Evolutionary conservation across 2,113 vertebrate genomes (phyloP).

Genomic region (Malurus alboscapulatus): DNA sequence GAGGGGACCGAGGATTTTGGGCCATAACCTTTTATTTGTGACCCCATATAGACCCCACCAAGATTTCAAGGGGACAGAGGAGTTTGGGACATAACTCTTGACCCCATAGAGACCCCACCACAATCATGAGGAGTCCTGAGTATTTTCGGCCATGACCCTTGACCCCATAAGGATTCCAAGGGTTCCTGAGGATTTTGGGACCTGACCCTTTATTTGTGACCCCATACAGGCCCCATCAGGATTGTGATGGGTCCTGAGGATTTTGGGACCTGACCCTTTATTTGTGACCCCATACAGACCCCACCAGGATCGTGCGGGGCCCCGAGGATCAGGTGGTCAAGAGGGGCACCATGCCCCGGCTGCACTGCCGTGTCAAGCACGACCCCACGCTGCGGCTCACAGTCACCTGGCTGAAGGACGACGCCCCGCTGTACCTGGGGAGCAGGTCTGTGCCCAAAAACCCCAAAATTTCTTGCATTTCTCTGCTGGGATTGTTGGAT

Average conservation of each 20-base stretch:
- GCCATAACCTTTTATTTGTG: too few relatives aligned
- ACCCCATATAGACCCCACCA: too few relatives aligned
- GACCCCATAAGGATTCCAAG: accelerated
- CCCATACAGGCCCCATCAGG: not conserved
- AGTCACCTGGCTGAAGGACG: slow-evolving; percentile 88
- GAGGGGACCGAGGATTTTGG: too few relatives aligned
- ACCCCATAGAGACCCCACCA: not conserved
- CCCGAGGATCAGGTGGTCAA: slow-evolving; percentile 80
- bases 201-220: not conserved
- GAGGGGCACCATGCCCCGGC: slow-evolving; percentile 78
- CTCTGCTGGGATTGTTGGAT: accelerated
- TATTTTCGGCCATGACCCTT: not conserved
- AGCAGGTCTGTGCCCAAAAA: slow-evolving; percentile 73
- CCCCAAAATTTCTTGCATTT: accelerated
- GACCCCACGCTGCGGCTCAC: slow-evolving; percentile 82
- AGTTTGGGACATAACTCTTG: accelerated
- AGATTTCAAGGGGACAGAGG: too few relatives aligned
- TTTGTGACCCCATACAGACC: slow-evolving; percentile 74
- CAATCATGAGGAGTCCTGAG: not conserved
- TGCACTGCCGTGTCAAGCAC: slow-evolving; percentile 85
- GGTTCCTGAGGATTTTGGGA: not conserved
- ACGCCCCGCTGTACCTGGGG: slow-evolving; percentile 77
- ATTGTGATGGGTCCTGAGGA: not conserved
- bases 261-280: not conserved
- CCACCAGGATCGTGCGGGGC: slow-evolving; percentile 84